These are phyloP conservation scores for Philypnodon macrostomus DNA, from an alignment of 2,797 vertebrate genomes.

Conservation along the genomic window DNA sequence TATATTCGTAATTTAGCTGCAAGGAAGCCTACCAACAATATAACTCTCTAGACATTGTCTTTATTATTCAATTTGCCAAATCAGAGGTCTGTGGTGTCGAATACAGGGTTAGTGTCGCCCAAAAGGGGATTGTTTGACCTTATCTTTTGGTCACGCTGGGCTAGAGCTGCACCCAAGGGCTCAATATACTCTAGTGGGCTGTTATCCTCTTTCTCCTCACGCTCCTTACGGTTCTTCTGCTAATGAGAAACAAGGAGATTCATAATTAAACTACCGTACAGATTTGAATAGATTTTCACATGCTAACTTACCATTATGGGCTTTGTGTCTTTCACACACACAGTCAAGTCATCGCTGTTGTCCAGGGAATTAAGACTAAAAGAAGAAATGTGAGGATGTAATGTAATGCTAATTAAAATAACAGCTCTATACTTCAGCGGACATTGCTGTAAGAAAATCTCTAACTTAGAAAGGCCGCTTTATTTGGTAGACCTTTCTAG, in stretches of 20 bases:
- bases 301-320: conserved; percentile 56
- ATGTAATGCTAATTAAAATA: too few species aligned
- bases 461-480: too few species aligned
- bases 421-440: too few species aligned
- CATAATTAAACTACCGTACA: conserved; percentile 8
- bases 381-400: not conserved
- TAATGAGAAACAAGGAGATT: conserved; percentile 10
- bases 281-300: conserved; percentile 1
- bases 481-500: too few species aligned
- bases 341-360: conserved; percentile 63
- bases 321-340: conserved; percentile 37
- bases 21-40: too few species aligned
- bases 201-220: conserved; percentile 50
- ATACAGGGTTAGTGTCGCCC: conserved; percentile 64
- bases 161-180: conserved; percentile 77
- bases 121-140: not conserved
- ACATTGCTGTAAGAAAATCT: too few species aligned
- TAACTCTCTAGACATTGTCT: not conserved
- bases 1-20: too few species aligned
- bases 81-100: conserved; percentile 85
- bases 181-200: conserved; percentile 59
- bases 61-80: not conserved
- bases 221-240: conserved; percentile 56
- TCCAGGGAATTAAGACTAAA: conserved; percentile 86
- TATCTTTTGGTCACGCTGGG: conserved; percentile 45